These are phyloP conservation scores for Caenorhabditis elegans DNA, from an alignment of 1,140 invertebrate species.

Conservation along the genomic window WBcel235 BX284606.5:14604001-14604500, in stretches of 20 bases:
- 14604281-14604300: too few species aligned
- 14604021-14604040: background rate
- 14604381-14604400: background rate
- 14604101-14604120: background rate
- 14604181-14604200: too few species aligned
- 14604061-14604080: constrained; percentile 2
- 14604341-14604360: constrained; percentile 17
- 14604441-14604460: background rate
- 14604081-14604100: background rate
- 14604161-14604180: too few species aligned
- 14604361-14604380: background rate
- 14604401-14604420: background rate
- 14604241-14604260: too few species aligned
- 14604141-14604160: too few species aligned
- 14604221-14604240: background rate
- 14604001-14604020: background rate
- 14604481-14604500: too few species aligned
- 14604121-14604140: background rate
- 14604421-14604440: constrained; percentile 32
- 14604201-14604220: too few species aligned
- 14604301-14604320: background rate
- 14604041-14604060: background rate
- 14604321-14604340: constrained; percentile 1
- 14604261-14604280: too few species aligned
- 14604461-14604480: too few species aligned